Conservation (phyloP, 1,140 invertebrate species). For the Micrasema longulum region DNA sequence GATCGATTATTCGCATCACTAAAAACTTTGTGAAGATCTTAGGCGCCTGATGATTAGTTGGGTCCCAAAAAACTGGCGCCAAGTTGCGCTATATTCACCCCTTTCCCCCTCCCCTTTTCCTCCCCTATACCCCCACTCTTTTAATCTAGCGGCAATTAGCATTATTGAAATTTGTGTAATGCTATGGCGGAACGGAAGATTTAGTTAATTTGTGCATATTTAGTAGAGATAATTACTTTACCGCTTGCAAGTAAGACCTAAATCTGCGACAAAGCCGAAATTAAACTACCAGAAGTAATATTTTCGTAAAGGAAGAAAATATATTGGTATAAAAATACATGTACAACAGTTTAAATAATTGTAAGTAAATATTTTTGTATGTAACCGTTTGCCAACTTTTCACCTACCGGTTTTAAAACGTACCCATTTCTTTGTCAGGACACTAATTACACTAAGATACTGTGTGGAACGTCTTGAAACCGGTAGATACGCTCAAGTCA, state of each 20-base stretch:
- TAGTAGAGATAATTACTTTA: slow-evolving; percentile 1
- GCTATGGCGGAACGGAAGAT: neutral
- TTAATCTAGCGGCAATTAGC: slow-evolving; percentile 43
- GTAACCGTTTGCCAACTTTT: too few species aligned
- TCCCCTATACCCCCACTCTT: slow-evolving; percentile 4
- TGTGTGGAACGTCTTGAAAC: too few species aligned
- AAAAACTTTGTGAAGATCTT: slow-evolving; percentile 19
- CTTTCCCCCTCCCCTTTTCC: too few species aligned
- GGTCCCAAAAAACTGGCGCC: slow-evolving; percentile 42
- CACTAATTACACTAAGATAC: too few species aligned
- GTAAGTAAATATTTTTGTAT: too few species aligned
- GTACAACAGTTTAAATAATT: too few species aligned
- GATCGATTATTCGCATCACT: too few species aligned
- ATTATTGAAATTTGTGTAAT: slow-evolving; percentile 47
- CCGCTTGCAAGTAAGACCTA: neutral
- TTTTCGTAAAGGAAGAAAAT: neutral
- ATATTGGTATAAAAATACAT: too few species aligned
- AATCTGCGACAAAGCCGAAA: neutral
- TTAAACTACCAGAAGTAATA: slow-evolving; percentile 1
- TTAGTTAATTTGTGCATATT: slow-evolving; percentile 1
- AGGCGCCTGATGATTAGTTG: slow-evolving; percentile 33
- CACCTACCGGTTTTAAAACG: too few species aligned
- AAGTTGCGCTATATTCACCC: slow-evolving; percentile 34
- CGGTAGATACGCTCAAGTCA: too few species aligned
- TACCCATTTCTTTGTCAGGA: too few species aligned